These are phyloP conservation scores for Garrulus glandarius DNA, from an alignment of 2,797 vertebrate species.

Conservation along the genomic window DNA sequence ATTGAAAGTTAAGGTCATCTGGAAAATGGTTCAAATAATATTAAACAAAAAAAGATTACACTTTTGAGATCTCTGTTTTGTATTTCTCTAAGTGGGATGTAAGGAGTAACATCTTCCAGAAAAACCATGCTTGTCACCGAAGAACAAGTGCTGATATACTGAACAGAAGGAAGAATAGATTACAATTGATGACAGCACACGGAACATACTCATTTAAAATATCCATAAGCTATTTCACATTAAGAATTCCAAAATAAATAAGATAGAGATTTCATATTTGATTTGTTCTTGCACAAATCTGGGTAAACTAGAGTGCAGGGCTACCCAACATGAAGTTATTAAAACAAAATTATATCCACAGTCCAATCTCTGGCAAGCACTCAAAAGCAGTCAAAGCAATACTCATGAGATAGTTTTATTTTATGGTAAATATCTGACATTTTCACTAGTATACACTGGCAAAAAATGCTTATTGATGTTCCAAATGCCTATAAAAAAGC, in stretches of 20 bases:
- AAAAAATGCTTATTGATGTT: not conserved
- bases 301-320: not conserved
- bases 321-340: not conserved
- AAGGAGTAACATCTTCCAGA: not conserved
- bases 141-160: not conserved
- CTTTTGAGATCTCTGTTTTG: not conserved
- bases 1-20: not conserved
- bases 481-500: not conserved
- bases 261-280: not conserved
- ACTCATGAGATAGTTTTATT: not conserved
- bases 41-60: not conserved
- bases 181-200: not conserved
- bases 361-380: constrained; percentile 13
- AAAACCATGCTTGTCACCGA: not conserved
- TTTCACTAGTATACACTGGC: not conserved
- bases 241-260: constrained; percentile 24
- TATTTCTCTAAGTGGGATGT: not conserved
- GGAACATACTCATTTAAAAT: constrained; percentile 2
- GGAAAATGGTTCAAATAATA: not conserved
- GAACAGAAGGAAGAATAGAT: not conserved
- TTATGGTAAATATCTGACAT: constrained; percentile 12
- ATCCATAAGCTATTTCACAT: constrained; percentile 11
- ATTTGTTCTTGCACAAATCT: constrained; percentile 19
- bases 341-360: constrained; percentile 16
- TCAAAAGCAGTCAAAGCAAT: constrained; percentile 11